Percentiles rank a stretch among this genome's conserved stretches.
Conservation (phyloP, 30 jellyfish, hydroid and myxozoan genomes). For the Cassiopea andromeda region DNA sequence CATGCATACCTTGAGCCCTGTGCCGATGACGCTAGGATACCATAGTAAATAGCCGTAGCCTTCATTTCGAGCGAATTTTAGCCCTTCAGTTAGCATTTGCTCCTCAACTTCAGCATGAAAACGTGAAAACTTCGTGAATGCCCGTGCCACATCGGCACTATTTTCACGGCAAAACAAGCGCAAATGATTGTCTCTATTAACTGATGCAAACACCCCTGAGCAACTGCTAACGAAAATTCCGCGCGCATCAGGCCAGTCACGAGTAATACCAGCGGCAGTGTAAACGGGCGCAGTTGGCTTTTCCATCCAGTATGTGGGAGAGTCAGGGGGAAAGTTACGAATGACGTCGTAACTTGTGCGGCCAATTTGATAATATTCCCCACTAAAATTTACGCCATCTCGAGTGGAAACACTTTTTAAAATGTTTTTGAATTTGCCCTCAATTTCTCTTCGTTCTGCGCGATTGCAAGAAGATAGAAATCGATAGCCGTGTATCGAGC, state of each 20-base stretch:
- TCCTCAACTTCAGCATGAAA: constrained; percentile 44
- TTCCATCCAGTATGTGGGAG: constrained; percentile 62
- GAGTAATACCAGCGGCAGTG: constrained; percentile 42
- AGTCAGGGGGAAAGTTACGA: constrained; percentile 30
- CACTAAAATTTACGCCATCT: constrained; percentile 48
- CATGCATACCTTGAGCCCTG: constrained; percentile 87
- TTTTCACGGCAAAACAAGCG: constrained; percentile 72
- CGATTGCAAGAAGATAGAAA: constrained; percentile 63
- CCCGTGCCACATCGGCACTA: constrained; percentile 57
- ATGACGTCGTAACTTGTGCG: constrained; percentile 1
- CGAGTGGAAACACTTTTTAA: constrained; percentile 12
- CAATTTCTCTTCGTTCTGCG: constrained; percentile 75
- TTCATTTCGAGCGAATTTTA: constrained; percentile 51
- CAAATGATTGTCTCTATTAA: constrained; percentile 82
- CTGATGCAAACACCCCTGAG: constrained; percentile 63
- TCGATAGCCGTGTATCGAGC: constrained; percentile 58
- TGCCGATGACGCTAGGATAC: constrained; percentile 93
- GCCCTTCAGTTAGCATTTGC: constrained; percentile 51
- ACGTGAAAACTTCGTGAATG: constrained; percentile 53
- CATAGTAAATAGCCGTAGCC: constrained; percentile 80
- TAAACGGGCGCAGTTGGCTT: constrained; percentile 64
- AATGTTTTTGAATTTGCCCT: constrained; percentile 25
- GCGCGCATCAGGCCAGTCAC: constrained; percentile 77
- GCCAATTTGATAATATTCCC: constrained; percentile 47
- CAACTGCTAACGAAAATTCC: constrained; percentile 52